Percentiles rank a stretch among this genome's conserved stretches.
These are phyloP conservation scores for Encarsia formosa DNA, from an alignment of 2,888 invertebrate species.

Conservation along the genomic window DNA sequence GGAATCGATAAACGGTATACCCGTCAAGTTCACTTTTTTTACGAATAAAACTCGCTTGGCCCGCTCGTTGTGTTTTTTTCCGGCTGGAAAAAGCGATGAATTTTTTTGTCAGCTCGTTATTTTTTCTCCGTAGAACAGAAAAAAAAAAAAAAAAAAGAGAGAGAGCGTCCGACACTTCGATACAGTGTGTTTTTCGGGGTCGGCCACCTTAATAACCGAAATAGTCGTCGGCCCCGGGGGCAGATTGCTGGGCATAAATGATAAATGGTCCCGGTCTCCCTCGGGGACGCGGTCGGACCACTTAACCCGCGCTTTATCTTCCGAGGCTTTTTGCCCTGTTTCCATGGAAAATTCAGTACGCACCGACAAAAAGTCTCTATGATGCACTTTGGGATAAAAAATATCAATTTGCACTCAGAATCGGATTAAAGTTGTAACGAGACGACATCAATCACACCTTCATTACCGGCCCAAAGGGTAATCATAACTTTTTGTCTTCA, in stretches of 20 bases:
- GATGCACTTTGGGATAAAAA: no score
- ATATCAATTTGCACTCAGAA: no score
- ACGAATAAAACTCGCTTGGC: no score
- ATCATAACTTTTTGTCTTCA: constrained; percentile 7
- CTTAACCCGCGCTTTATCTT: constrained; percentile 29
- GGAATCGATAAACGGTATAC: no score
- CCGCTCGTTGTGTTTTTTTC: background rate
- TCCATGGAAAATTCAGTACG: no score
- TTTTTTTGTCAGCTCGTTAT: constrained; percentile 8
- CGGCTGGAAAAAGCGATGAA: constrained; percentile 3
- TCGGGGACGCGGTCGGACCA: constrained; percentile 25
- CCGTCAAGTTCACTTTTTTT: no score
- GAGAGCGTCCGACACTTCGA: constrained; percentile 21
- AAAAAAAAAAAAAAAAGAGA: no score
- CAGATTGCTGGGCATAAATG: constrained; percentile 40
- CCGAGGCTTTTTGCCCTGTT: constrained; percentile 4
- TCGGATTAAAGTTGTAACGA: no score
- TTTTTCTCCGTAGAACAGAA: no score
- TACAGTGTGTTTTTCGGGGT: constrained; percentile 36
- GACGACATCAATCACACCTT: constrained; percentile 51
- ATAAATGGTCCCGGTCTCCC: constrained; percentile 39
- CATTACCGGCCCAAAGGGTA: constrained; percentile 37
- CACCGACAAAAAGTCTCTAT: no score
- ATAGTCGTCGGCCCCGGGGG: constrained; percentile 45
- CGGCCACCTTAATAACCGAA: constrained; percentile 45